Evolutionary conservation across 2,888 invertebrate species (phyloP), one percentile per base, ranked within the genome.

Genomic region (Maniola hyperantus): DNA sequence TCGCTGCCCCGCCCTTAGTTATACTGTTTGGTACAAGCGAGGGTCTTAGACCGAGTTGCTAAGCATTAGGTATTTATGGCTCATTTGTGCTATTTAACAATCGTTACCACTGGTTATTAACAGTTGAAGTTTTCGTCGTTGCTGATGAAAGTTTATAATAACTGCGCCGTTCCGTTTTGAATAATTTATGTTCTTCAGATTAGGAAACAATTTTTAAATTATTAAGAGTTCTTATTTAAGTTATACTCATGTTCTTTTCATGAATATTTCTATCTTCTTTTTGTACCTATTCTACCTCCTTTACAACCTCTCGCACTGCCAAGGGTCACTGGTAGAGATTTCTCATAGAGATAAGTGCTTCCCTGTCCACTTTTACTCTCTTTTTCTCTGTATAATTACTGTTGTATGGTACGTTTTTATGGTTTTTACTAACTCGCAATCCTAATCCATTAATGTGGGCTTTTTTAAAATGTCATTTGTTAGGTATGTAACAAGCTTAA

Each of bases 1-100:
- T 87, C 89, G 81, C 85, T 79, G 84, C 76, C 80, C 83, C 83
- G 83, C 85, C 87, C 83, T 84, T 84, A 72, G 80, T 55, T 39
- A 61, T 65, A 66, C 39, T 57, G 59, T 64, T 62, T 64, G 71
- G 71, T 69, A 60, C 71, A 71, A 73, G 69, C 62, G 42, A 53
- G 57, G 68, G 70, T 67, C 66, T 73, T 51, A 60, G 33, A 66
- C 67, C 71, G 69, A 70, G 65, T 64, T 57, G 60, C 60, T 15
- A 67, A 68, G 66, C 68, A 59, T 69, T 69, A n/a, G n/a, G n/a
- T n/a, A 67, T 72, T 68, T 71, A 68, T 72, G 57, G 46, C 53
- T 48, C 50, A 62, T 53, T 66, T 68, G 57, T 65, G 67, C 48
- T 65, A 64, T 67, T 64, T 57, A 57, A 68, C 64, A 62, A 61